Conservation (phyloP, 2,888 invertebrate genomes). For the Sarcophaga subvicina region DNA sequence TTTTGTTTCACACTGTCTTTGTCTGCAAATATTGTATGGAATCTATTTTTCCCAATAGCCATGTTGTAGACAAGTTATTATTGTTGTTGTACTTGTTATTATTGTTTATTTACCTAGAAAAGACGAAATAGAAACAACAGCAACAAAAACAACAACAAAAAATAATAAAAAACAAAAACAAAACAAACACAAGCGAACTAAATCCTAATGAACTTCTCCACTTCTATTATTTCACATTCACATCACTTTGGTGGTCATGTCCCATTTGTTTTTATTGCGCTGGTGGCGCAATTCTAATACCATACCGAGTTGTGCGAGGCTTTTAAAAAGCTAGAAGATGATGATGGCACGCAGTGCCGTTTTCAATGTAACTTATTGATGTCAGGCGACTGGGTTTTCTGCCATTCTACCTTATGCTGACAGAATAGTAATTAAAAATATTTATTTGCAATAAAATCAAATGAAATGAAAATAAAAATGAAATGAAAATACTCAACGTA, state of each 20-base stretch:
- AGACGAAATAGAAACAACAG: background rate
- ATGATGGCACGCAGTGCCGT: background rate
- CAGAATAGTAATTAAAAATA: constrained; percentile 48
- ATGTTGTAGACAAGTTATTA: constrained; percentile 2
- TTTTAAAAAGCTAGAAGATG: background rate
- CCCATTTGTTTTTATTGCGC: background rate
- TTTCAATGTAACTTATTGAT: too few relatives aligned
- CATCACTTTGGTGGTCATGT: constrained; percentile 6
- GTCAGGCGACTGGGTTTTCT: constrained; percentile 20
- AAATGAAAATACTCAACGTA: background rate
- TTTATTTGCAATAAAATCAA: background rate
- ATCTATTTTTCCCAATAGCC: constrained; percentile 6
- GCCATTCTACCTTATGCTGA: constrained; percentile 36
- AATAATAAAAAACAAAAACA: background rate
- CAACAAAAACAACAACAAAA: background rate
- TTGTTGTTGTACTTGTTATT: background rate
- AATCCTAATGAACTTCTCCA: constrained; percentile 22
- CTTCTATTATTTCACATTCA: background rate
- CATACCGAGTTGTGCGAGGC: background rate
- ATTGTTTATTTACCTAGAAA: constrained; percentile 16
- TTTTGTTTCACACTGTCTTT: too few relatives aligned
- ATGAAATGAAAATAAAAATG: background rate
- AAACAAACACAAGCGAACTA: constrained; percentile 3
- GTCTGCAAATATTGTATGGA: background rate
- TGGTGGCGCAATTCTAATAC: background rate